Evolutionary conservation across 2,888 invertebrate species (phyloP).

Genomic region (Diploptera punctata): DNA sequence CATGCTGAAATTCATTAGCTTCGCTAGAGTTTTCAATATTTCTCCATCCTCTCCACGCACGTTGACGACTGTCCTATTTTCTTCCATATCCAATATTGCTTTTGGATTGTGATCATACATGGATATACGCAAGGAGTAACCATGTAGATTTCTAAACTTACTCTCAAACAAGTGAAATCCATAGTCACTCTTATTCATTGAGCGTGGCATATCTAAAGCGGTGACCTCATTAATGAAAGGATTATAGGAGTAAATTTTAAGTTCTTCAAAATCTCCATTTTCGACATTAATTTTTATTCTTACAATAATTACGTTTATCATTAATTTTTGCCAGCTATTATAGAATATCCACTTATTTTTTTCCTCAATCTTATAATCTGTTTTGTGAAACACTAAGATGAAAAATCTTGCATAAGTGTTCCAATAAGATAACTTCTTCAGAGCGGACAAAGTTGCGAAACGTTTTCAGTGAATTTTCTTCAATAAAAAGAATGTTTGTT

Average conservation of each 20-base stretch:
- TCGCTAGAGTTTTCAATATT: not conserved
- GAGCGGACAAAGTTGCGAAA: not conserved
- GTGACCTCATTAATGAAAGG: not conserved
- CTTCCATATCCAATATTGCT: not conserved
- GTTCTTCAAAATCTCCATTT: not conserved
- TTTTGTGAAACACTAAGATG: not conserved
- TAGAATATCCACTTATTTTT: not conserved
- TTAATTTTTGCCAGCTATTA: not conserved
- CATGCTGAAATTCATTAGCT: not conserved
- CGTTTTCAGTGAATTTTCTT: not conserved
- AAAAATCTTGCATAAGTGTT: not conserved
- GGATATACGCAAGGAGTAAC: not conserved
- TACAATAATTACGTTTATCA: not conserved
- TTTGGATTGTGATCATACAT: constrained; percentile 5
- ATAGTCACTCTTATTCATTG: not conserved
- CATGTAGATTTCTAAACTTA: not conserved
- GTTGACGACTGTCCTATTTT: not conserved
- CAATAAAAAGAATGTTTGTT: no score
- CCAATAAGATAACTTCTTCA: not conserved
- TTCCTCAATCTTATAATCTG: not conserved
- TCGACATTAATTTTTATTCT: not conserved
- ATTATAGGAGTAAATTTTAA: not conserved
- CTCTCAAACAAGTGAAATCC: not conserved
- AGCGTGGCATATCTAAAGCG: no score
- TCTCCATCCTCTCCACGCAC: constrained; percentile 1